Evolutionary conservation across 2,113 vertebrate genomes (phyloP).

Genomic region (Psettodes erumei): DNA sequence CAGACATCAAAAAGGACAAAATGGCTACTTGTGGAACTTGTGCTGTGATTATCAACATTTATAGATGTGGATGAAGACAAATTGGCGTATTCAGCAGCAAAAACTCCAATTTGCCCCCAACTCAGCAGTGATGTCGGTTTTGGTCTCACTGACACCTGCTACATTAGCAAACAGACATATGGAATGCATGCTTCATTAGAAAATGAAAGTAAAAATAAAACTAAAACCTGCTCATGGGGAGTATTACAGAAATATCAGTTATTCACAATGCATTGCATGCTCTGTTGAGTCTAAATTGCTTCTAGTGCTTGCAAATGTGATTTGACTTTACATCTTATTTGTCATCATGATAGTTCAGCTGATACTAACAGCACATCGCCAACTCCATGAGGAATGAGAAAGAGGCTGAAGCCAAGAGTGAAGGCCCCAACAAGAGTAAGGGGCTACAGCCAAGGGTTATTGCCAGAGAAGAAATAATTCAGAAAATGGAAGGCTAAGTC

Average conservation of each 20-base stretch:
- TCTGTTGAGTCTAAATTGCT: conserved; percentile 28
- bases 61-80: conserved; percentile 46
- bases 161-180: conserved; percentile 41
- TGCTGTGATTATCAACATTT: conserved; percentile 64
- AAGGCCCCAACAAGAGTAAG: conserved; percentile 10
- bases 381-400: conserved; percentile 1
- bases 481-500: conserved; percentile 65
- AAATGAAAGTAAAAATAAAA: conserved; percentile 17
- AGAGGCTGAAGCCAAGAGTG: conserved; percentile 4
- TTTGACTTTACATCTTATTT: conserved; percentile 19
- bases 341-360: conserved; percentile 1
- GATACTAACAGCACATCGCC: not conserved
- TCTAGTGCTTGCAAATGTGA: conserved; percentile 19
- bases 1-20: conserved; percentile 40
- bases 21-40: conserved; percentile 55
- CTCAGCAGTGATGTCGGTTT: conserved; percentile 14
- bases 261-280: conserved; percentile 56
- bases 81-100: conserved; percentile 23
- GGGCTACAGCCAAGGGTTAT: conserved; percentile 63
- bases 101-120: not conserved
- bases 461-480: conserved; percentile 57
- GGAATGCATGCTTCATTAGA: conserved; percentile 48
- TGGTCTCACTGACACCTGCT: conserved; percentile 46
- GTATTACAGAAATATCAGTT: conserved; percentile 27
- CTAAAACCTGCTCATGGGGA: not conserved